Evolutionary conservation across 2,113 vertebrate species (phyloP).

Genomic region (Lophochroa leadbeateri): DNA sequence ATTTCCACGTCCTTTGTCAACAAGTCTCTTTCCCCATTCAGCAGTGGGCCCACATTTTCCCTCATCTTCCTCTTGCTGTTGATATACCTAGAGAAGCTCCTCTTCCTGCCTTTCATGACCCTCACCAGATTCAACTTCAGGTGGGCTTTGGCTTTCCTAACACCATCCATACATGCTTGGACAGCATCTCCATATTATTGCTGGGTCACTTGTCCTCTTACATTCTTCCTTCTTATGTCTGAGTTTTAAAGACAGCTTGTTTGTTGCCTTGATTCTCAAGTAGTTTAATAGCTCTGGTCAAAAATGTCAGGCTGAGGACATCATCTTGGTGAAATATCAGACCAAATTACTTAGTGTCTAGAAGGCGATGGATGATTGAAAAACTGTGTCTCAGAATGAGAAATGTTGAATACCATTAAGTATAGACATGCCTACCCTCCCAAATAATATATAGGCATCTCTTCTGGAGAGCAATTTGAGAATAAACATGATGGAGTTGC

Average conservation of each 20-base stretch:
- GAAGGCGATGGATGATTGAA: neutral
- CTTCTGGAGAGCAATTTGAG: neutral
- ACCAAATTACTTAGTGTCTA: neutral
- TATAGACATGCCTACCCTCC: neutral
- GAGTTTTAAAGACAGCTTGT: neutral
- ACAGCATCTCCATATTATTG: neutral
- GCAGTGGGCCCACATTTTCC: neutral
- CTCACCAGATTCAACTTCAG: neutral
- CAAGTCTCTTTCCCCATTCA: neutral
- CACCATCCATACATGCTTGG: neutral
- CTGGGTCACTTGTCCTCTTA: neutral
- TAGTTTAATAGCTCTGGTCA: neutral
- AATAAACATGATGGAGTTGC: neutral
- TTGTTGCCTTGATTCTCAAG: neutral
- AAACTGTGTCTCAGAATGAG: neutral
- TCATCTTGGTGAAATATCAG: neutral
- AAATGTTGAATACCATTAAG: neutral
- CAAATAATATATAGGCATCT: neutral
- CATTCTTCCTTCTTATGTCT: neutral
- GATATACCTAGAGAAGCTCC: neutral
- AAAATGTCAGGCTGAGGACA: neutral
- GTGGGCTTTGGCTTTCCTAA: neutral
- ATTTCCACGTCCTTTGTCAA: neutral
- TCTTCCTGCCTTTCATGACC: neutral
- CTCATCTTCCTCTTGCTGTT: neutral